Percentiles rank a stretch among this genome's conserved stretches.
Conservation (phyloP, 53 echinoderm and acorn worm genomes). For the Holothuria scabra region DNA sequence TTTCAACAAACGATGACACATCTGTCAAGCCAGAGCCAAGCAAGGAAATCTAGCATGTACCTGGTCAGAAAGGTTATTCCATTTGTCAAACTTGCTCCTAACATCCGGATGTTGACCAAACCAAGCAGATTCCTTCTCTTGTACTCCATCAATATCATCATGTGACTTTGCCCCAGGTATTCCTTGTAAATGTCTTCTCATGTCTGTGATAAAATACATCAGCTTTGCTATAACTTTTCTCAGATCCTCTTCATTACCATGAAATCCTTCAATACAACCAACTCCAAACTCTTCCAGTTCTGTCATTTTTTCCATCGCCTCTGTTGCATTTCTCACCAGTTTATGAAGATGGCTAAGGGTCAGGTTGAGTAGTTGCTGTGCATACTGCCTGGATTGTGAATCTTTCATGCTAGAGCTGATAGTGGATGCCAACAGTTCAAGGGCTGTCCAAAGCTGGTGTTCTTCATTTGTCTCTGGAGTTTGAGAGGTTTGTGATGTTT, state of each 20-base stretch:
- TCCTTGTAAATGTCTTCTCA: conserved; percentile 75
- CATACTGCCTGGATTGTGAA: conserved; percentile 84
- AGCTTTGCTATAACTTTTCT: conserved; percentile 61
- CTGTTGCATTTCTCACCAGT: conserved; percentile 86
- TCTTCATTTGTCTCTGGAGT: conserved; percentile 42
- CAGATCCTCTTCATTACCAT: conserved; percentile 44
- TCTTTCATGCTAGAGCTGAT: conserved; percentile 77
- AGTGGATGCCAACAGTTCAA: conserved; percentile 76
- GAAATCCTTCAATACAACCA: conserved; percentile 34
- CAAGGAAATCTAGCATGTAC: background rate
- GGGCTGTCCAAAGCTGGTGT: conserved; percentile 75
- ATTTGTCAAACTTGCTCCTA: background rate
- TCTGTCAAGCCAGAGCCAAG: too few relatives aligned
- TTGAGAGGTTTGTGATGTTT: too few relatives aligned
- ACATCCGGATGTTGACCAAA: background rate
- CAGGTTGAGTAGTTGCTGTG: conserved; percentile 82
- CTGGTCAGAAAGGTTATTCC: conserved; percentile 16
- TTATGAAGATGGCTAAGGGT: conserved; percentile 75
- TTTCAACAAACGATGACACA: too few relatives aligned
- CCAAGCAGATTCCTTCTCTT: background rate
- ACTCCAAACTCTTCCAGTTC: background rate
- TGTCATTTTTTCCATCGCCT: conserved; percentile 36
- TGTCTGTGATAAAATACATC: conserved; percentile 62
- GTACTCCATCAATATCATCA: conserved; percentile 43
- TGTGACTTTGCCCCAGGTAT: conserved; percentile 63